These are phyloP conservation scores for Neolamprologus falcicula DNA, from an alignment of 2,113 vertebrate species.

Conservation along the genomic window DNA sequence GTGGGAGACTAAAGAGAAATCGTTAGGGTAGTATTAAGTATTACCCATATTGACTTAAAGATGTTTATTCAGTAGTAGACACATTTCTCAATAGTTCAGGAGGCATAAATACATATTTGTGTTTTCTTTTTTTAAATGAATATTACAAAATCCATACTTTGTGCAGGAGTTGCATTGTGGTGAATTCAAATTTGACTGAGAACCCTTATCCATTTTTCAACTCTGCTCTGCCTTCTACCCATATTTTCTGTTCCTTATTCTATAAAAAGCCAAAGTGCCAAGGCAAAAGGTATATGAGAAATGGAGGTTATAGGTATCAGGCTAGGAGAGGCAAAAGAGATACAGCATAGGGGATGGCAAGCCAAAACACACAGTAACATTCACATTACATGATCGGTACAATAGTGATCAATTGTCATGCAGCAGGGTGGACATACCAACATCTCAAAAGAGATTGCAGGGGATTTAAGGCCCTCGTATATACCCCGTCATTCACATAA, in stretches of 20 bases:
- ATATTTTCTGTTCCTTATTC: background rate
- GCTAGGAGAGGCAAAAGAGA: background rate
- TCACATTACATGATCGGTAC: slow-evolving; percentile 9
- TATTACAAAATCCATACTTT: background rate
- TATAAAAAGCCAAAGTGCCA: background rate
- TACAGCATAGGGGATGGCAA: background rate
- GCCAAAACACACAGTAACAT: background rate
- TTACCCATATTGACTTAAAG: background rate
- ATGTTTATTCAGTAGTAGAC: background rate
- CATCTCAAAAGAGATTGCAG: slow-evolving; percentile 60
- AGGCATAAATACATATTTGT: background rate
- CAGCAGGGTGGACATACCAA: slow-evolving; percentile 47
- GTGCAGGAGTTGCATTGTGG: background rate
- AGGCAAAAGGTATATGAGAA: background rate
- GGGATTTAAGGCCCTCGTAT: slow-evolving; percentile 52
- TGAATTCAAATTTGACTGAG: background rate
- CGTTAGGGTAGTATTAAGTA: background rate
- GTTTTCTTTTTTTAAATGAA: background rate
- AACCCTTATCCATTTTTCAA: background rate
- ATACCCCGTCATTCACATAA: background rate
- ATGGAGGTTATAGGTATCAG: background rate
- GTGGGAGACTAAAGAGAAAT: background rate
- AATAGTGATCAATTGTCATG: slow-evolving; percentile 52
- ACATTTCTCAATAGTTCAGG: background rate
- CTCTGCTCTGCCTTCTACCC: background rate